These are phyloP conservation scores for Acrossocheilus fasciatus DNA, from an alignment of 2,797 vertebrate genomes.

Conservation along the genomic window DNA sequence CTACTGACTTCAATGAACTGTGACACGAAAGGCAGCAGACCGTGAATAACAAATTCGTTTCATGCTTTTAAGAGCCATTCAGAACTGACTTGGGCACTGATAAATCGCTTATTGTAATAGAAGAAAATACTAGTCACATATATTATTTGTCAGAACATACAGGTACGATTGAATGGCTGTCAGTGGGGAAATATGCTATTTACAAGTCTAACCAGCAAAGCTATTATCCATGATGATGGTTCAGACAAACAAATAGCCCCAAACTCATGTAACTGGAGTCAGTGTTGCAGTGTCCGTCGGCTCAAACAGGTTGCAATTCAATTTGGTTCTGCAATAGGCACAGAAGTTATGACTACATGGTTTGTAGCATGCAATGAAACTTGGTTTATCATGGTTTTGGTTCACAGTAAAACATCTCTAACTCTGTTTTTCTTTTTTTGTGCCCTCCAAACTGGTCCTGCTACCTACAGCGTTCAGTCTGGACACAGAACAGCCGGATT, in stretches of 20 bases:
- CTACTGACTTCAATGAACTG: background rate
- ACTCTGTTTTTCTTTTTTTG: constrained; percentile 8
- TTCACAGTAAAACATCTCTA: background rate
- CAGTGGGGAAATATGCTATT: too few species aligned
- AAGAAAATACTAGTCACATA: background rate
- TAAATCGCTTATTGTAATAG: background rate
- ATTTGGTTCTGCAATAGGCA: background rate
- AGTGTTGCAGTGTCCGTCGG: background rate
- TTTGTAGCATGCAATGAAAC: background rate
- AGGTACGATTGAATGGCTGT: background rate
- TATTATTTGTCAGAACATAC: background rate
- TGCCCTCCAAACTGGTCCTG: background rate
- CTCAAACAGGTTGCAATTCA: background rate
- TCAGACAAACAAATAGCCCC: background rate
- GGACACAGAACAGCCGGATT: constrained; percentile 87
- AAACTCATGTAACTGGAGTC: background rate
- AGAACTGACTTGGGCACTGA: background rate
- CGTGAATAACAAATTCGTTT: background rate
- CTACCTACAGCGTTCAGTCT: constrained; percentile 77
- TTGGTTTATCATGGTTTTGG: background rate
- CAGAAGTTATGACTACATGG: background rate
- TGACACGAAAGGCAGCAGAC: background rate
- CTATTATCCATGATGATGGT: background rate
- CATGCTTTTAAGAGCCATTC: background rate
- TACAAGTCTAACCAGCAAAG: background rate